Evolutionary conservation across 2,888 invertebrate species (phyloP), one percentile per base, ranked within the genome.

Genomic region (Agrochola lychnidis): DNA sequence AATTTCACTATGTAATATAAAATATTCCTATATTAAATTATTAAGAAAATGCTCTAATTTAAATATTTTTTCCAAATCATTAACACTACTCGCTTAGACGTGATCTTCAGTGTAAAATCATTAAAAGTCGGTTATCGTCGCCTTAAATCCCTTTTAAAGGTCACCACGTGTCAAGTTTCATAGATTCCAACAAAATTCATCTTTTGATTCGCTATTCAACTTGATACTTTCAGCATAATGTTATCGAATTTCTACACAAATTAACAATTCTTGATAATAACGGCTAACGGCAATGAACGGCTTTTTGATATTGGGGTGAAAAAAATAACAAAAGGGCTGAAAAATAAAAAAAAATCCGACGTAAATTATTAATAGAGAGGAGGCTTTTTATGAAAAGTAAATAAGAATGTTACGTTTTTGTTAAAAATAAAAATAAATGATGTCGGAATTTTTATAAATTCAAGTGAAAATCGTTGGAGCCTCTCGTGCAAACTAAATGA

Each of bases 211-310:
- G 6, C 25, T 59, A 19, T 45, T 12, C 19, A 22, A 67, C 36
- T 22, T n/a, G 14, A 62, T 53, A 45, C 22, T 62, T 56, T 10
- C 9, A 30, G 16, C 19, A n/a, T 57, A 72, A 45, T 25, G 10
- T 16, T 56, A 78, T 69, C 62, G 5, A 40, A 9, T 76, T 67
- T 45, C 36, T 53, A 36, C n/a, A 68, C 45, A 73, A 68, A 45
- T 30, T 61, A 67, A 48, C 40, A 57, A 64, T 76, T 42, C 30
- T 19, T 14, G 25, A 16, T 56, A 30, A 42, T 14, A 51, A n/a
- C n/a, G n/a, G n/a, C n/a, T n/a, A n/a, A n/a, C n/a, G 45, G 62
- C 40, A 62, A 48, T 77, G 67, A 36, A 48, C 22, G 16, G 25
- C 0, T 62, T 67, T 67, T 53, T n/a, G 30, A 76, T 53, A 22